Evolutionary conservation across 2,888 invertebrate genomes (phyloP), one percentile per base, ranked within the genome.

Genomic region (Neoaliturus tenellus): DNA sequence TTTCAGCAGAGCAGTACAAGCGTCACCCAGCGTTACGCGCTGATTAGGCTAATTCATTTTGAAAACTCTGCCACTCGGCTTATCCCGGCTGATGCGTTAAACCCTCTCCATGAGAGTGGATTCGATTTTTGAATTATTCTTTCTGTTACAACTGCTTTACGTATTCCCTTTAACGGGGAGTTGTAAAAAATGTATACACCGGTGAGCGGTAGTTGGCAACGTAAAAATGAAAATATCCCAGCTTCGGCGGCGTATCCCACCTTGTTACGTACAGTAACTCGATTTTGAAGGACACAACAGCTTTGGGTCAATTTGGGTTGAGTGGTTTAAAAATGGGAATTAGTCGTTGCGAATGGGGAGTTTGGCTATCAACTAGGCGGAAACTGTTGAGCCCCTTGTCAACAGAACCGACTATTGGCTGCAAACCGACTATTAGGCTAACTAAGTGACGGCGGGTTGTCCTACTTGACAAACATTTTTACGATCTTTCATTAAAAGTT

Each of bases 101-200:
- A 20, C 82, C 58, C 71, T 67, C 81, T 51, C 82, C 73, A 73
- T 73, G 55, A 31, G 71, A 82, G 82, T 82, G 82, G 82, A 82
- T 82, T 82, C 82, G 82, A 82, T 82, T 82, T 82, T 82, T 82
- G 73, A 82, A 82, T 82, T 82, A 82, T 82, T 82, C 82, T 82
- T 82, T 82, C 73, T 82, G 82, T 82, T 82, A 78, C 78, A 55
- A 51, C 55, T 20, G 78, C 78, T 78, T 78, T 78, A 78, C 55
- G 78, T 55, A 78, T 78, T 78, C 78, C 55, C 78, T 78, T 78
- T 78, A 78, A 75, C 73, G 23, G 35, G 2, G 51, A 33, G 28
- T 33, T 28, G 5, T 48, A 55, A 78, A 78, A 78, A 78, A 55
- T 48, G 51, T 33, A 55, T 55, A 55, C 10, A 55, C 20, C 23